These are phyloP conservation scores for Hypanus sabinus DNA, from an alignment of 2,113 vertebrate genomes.

Conservation along the genomic window DNA sequence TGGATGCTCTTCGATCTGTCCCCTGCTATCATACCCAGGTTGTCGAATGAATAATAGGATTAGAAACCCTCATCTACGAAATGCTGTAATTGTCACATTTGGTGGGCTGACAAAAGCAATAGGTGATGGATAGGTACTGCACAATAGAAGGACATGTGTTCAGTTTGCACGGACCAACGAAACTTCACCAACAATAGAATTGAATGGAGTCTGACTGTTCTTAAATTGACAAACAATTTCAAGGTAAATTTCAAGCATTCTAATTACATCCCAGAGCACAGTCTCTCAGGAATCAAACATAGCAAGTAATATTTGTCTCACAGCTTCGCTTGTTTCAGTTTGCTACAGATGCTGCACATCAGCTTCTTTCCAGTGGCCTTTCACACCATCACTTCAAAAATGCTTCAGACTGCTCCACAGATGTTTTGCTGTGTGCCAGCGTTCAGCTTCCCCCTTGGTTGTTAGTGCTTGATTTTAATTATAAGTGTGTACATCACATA, in stretches of 20 bases:
- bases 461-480: constrained; percentile 57
- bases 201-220: constrained; percentile 32
- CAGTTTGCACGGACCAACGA: constrained; percentile 46
- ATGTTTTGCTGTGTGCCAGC: constrained; percentile 42
- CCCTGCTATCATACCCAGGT: constrained; percentile 68
- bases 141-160: constrained; percentile 47
- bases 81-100: constrained; percentile 69
- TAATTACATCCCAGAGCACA: constrained; percentile 26
- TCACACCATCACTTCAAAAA: constrained; percentile 44
- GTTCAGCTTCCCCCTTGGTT: constrained; percentile 44
- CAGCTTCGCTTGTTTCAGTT: constrained; percentile 35
- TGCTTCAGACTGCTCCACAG: constrained; percentile 48
- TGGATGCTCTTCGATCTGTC: constrained; percentile 66
- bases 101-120: constrained; percentile 58
- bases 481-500: constrained; percentile 49
- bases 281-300: constrained; percentile 24
- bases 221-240: constrained; percentile 38
- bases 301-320: constrained; percentile 31
- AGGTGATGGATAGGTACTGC: constrained; percentile 53
- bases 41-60: constrained; percentile 91
- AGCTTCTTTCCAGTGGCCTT: constrained; percentile 41
- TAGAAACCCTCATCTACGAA: constrained; percentile 70
- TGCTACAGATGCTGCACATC: constrained; percentile 35
- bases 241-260: constrained; percentile 37
- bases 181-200: constrained; percentile 37